Percentiles rank a stretch among this genome's conserved stretches.
These are phyloP conservation scores for Rhopilema esculentum DNA, from an alignment of 30 jellyfish, hydroid and myxozoan species.

Conservation along the genomic window DNA sequence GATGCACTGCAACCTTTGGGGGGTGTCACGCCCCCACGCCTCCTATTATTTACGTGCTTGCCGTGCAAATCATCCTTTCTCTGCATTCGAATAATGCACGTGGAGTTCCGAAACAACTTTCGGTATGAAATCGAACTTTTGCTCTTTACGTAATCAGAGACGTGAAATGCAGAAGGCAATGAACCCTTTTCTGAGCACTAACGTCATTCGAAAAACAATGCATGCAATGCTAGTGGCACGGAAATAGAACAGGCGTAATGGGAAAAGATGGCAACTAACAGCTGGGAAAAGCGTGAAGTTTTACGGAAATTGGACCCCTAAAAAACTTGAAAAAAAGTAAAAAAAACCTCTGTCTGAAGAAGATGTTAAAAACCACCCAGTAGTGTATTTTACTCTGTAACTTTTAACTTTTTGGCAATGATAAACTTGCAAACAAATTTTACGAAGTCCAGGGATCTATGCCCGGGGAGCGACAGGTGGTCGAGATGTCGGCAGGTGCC, in stretches of 20 bases:
- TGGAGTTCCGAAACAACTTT: not conserved
- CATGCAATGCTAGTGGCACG: not conserved
- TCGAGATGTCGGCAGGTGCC: slow-evolving; percentile 40
- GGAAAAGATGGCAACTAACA: not conserved
- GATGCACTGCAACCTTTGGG: no score
- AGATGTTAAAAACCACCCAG: not conserved
- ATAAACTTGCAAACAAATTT: not conserved
- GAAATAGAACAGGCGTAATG: slow-evolving; percentile 47
- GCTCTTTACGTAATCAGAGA: slow-evolving; percentile 34
- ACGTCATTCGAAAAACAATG: slow-evolving; percentile 38
- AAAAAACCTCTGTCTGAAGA: not conserved
- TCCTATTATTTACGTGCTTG: no score
- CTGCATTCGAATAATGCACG: not conserved
- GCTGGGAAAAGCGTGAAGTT: not conserved
- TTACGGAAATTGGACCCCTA: not conserved
- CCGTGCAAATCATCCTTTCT: not conserved
- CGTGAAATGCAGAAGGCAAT: slow-evolving; percentile 58
- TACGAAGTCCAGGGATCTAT: not conserved
- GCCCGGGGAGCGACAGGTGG: slow-evolving; percentile 68
- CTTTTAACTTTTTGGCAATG: not conserved
- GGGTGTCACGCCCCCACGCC: no score
- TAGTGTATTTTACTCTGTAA: not conserved
- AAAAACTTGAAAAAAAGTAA: no score
- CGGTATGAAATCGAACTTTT: not conserved
- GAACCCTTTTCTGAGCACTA: not conserved